Percentiles rank a stretch among this genome's conserved stretches.
phyloP scores from a whole-genome alignment of 2,113 vertebrate genomes.

The Panthera uncia region DNA sequence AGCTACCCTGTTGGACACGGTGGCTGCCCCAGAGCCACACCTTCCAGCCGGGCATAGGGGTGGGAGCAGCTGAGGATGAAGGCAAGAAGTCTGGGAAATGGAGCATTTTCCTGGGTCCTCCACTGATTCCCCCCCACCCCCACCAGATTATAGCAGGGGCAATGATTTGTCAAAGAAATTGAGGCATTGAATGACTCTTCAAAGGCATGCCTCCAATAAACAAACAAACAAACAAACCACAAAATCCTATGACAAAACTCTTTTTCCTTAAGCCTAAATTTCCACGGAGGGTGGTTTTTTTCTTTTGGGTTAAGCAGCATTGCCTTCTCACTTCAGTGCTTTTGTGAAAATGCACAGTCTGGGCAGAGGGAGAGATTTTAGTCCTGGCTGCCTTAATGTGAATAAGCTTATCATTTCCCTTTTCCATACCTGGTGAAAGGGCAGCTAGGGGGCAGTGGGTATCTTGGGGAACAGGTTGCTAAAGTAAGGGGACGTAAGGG shows the following conservation, averaged over 20 bases:
- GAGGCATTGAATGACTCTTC: not conserved
- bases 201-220: not conserved
- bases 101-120: not conserved
- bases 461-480: not conserved
- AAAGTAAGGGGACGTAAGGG: accelerated
- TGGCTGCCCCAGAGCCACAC: not conserved
- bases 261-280: not conserved
- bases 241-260: not conserved
- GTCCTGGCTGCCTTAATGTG: not conserved
- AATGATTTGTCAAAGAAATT: not conserved
- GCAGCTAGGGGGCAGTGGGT: not conserved
- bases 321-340: not conserved
- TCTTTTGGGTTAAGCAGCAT: not conserved
- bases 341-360: not conserved
- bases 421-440: not conserved
- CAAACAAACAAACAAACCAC: not conserved
- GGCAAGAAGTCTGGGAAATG: not conserved
- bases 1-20: not conserved
- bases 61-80: not conserved
- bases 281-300: not conserved
- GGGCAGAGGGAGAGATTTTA: not conserved
- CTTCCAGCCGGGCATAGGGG: not conserved
- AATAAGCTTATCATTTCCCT: not conserved
- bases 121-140: not conserved
- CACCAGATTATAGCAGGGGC: not conserved